Percentiles rank a stretch among this genome's conserved stretches.
Conservation (phyloP, 1,140 invertebrate species). For the Euura saliciscinereae region DNA sequence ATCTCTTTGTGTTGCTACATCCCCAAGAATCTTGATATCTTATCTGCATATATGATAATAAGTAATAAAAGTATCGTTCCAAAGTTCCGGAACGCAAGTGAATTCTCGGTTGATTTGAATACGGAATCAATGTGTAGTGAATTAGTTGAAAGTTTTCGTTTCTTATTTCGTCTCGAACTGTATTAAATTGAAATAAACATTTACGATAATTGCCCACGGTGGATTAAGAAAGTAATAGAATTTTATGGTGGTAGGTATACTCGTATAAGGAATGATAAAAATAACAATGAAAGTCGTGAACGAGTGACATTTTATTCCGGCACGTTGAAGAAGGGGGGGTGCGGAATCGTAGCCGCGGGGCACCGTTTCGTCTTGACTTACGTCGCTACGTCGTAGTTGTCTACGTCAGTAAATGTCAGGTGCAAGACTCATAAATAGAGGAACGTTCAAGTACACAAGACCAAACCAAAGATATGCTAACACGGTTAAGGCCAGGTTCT, state of each 20-base stretch:
- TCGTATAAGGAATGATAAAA: constrained; percentile 5
- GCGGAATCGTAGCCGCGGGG: background rate
- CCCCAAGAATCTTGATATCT: no score
- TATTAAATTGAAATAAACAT: constrained; percentile 6
- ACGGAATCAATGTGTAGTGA: background rate
- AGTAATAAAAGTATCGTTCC: no score
- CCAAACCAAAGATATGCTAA: background rate
- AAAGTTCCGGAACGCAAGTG: no score
- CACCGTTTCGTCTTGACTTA: constrained; percentile 1
- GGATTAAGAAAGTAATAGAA: no score
- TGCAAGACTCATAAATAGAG: constrained; percentile 1
- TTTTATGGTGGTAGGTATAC: background rate
- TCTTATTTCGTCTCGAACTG: background rate
- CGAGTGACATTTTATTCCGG: constrained; percentile 8
- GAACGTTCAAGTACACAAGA: constrained; percentile 7
- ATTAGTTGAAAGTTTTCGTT: background rate
- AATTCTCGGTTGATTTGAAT: no score
- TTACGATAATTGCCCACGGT: background rate
- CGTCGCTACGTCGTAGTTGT: background rate
- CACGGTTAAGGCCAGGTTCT: background rate
- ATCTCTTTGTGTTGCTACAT: background rate
- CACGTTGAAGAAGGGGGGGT: background rate
- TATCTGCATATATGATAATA: no score
- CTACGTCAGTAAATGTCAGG: constrained; percentile 6
- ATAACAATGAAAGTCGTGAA: constrained; percentile 11